These are phyloP conservation scores for Lytechinus pictus DNA, from an alignment of 35 echinoderm and acorn worm species.

Conservation along the genomic window DNA sequence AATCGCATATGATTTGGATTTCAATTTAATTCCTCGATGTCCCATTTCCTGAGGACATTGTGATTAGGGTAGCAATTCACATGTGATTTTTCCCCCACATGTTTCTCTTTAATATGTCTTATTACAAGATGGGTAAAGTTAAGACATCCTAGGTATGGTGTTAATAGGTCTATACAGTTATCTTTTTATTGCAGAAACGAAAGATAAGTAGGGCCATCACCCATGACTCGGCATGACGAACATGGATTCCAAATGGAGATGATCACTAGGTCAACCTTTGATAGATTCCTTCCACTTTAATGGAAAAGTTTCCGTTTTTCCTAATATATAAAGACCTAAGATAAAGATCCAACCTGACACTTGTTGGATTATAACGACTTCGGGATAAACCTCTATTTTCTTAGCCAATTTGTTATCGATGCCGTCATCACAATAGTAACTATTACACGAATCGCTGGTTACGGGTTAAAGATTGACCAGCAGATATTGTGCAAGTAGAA, in stretches of 20 bases:
- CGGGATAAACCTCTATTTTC: background rate
- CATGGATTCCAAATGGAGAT: background rate
- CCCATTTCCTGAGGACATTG: no score
- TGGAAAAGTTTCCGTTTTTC: background rate
- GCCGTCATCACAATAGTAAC: background rate
- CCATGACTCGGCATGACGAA: background rate
- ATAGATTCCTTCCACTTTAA: background rate
- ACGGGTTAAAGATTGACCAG: background rate
- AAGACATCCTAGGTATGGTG: no score
- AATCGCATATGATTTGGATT: no score
- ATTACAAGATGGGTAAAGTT: no score
- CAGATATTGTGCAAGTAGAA: no score
- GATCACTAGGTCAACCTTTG: background rate
- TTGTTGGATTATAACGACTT: background rate
- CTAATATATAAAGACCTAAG: background rate
- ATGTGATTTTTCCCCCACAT: no score
- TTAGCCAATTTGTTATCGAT: background rate
- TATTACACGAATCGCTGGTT: background rate
- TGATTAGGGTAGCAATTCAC: no score
- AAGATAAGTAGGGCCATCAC: background rate
- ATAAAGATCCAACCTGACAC: background rate
- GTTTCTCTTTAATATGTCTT: no score
- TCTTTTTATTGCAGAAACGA: background rate
- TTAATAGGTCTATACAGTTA: no score
- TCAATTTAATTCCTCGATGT: no score